Percentiles rank a stretch among this genome's conserved stretches.
phyloP scores from a whole-genome alignment of 2,888 invertebrate species.

The Himalopsyche tibetana region DNA sequence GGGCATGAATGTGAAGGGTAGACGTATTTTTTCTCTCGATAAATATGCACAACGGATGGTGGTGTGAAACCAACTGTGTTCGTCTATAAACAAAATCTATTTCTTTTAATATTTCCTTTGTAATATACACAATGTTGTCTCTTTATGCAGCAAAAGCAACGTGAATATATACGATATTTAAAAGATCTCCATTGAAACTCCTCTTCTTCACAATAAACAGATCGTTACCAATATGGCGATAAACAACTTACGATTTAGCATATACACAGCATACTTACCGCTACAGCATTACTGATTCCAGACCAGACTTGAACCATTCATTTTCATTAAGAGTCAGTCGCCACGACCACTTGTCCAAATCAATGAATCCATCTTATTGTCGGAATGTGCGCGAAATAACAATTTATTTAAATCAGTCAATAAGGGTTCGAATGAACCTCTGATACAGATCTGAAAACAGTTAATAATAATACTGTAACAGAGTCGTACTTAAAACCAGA shows the following conservation, averaged over 20 bases:
- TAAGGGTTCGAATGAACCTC: background rate
- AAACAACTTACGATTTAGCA: background rate
- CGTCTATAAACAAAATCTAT: too few species aligned
- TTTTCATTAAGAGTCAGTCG: slow-evolving; percentile 53
- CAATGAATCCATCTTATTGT: slow-evolving; percentile 55
- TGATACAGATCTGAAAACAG: background rate
- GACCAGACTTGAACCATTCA: slow-evolving; percentile 44
- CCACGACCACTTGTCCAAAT: slow-evolving; percentile 42
- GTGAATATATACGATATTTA: too few species aligned
- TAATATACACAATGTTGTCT: too few species aligned
- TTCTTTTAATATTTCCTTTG: too few species aligned
- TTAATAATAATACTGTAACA: background rate
- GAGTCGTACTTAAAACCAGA: too few species aligned
- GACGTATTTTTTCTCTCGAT: too few species aligned
- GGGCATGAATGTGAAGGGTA: too few species aligned
- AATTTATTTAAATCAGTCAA: slow-evolving; percentile 43
- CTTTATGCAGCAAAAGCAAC: too few species aligned
- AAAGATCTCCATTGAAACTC: too few species aligned
- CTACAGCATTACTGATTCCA: slow-evolving; percentile 33
- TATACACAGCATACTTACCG: background rate
- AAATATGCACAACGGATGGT: too few species aligned
- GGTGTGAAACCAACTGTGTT: too few species aligned
- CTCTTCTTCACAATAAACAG: too few species aligned
- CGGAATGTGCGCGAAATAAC: slow-evolving; percentile 57
- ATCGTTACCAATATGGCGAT: background rate